Evolutionary conservation across 2,888 invertebrate species (phyloP).

Genomic region (Tenodera sinensis): DNA sequence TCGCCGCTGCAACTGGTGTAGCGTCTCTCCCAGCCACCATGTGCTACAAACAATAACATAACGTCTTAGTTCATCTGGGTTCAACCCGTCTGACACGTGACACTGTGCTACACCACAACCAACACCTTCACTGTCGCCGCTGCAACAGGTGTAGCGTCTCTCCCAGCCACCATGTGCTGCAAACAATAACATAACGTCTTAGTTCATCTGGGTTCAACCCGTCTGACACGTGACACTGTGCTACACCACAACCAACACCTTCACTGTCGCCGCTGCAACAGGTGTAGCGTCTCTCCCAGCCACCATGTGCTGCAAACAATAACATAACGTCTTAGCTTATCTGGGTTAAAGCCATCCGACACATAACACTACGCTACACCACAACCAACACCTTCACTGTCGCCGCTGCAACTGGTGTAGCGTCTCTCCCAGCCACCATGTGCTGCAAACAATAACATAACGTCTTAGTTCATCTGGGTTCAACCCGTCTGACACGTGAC

Average conservation of each 20-base stretch:
- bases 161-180: constrained; percentile 34
- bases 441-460: constrained; percentile 32
- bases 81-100: constrained; percentile 77
- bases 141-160: constrained; percentile 61
- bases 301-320: constrained; percentile 35
- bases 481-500: too few relatives aligned
- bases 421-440: constrained; percentile 34
- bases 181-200: constrained; percentile 58
- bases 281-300: constrained; percentile 41
- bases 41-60: constrained; percentile 49
- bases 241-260: constrained; percentile 77
- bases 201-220: constrained; percentile 70
- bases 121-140: constrained; percentile 63
- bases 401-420: constrained; percentile 72
- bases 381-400: constrained; percentile 70
- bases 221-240: constrained; percentile 76
- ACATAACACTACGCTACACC: constrained; percentile 75
- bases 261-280: constrained; percentile 73
- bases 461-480: too few relatives aligned
- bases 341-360: constrained; percentile 70
- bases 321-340: constrained; percentile 68
- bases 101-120: constrained; percentile 78
- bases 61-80: constrained; percentile 68
- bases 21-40: constrained; percentile 33
- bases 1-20: constrained; percentile 73